Evolutionary conservation across 2,797 vertebrate species (phyloP).

Genomic region (Pelobates cultripes): DNA sequence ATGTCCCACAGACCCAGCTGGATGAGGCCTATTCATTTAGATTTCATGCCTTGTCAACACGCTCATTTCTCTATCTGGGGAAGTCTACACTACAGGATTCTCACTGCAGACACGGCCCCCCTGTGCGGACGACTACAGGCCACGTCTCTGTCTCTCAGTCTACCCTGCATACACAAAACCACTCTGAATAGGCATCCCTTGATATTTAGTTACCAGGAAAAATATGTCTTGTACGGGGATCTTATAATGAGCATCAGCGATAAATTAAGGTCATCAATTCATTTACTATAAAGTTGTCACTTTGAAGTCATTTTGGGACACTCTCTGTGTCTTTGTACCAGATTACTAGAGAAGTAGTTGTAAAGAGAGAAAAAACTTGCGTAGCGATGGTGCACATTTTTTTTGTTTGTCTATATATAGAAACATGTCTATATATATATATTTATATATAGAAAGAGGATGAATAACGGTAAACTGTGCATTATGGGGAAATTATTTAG

Average conservation of each 20-base stretch:
- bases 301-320: conserved; percentile 30
- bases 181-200: not conserved
- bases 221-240: conserved; percentile 11
- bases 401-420: too few relatives aligned
- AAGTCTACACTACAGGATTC: conserved; percentile 32
- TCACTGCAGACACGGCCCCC: conserved; percentile 30
- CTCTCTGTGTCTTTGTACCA: not conserved
- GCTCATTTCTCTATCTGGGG: conserved; percentile 66
- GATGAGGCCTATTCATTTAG: conserved; percentile 63
- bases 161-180: not conserved
- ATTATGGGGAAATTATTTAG: too few relatives aligned
- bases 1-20: conserved; percentile 42
- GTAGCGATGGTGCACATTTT: too few relatives aligned
- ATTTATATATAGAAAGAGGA: too few relatives aligned
- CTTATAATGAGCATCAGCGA: conserved; percentile 15
- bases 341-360: too few relatives aligned
- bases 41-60: conserved; percentile 71
- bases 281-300: conserved; percentile 30
- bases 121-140: not conserved
- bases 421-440: too few relatives aligned
- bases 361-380: too few relatives aligned
- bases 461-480: too few relatives aligned
- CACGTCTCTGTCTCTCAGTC: not conserved
- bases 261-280: conserved; percentile 41
- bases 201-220: not conserved